A percentile compares a stretch with the other conserved stretches of the same genome.
Evolutionary conservation across 2,113 vertebrate species (phyloP).

Genomic region (Oreochromis aureus): DNA sequence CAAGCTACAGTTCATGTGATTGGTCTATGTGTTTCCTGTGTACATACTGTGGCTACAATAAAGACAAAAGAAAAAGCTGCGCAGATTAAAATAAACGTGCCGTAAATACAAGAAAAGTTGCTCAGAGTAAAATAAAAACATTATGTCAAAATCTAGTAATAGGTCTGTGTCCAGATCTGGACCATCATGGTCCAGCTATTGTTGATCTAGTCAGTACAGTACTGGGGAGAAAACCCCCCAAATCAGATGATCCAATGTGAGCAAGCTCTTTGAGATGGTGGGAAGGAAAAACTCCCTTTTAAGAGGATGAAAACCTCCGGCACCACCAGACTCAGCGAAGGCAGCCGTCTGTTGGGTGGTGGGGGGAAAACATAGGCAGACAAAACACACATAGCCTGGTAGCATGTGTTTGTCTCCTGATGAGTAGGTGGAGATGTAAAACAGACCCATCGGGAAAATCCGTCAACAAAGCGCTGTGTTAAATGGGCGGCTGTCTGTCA

Average conservation of each 20-base stretch:
- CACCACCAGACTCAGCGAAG: too few relatives aligned
- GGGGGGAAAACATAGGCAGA: neutral
- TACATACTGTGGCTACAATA: neutral
- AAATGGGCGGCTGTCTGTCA: slow-evolving; percentile 7
- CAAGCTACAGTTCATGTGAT: neutral
- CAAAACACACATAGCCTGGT: neutral
- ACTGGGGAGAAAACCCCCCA: neutral
- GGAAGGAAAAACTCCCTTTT: neutral
- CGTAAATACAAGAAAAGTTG: too few relatives aligned
- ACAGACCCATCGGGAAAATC: neutral
- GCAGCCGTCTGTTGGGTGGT: neutral
- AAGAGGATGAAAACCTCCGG: neutral
- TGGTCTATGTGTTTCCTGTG: neutral
- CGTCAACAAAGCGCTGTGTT: slow-evolving; percentile 3
- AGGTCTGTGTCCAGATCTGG: too few relatives aligned
- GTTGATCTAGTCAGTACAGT: neutral
- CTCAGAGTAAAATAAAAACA: too few relatives aligned
- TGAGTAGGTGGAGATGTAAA: neutral
- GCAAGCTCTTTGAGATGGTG: neutral
- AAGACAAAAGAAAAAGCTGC: too few relatives aligned
- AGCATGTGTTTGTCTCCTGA: neutral
- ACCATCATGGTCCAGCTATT: too few relatives aligned
- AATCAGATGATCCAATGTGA: neutral
- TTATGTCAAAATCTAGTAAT: too few relatives aligned
- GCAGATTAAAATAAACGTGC: too few relatives aligned